Base-by-base conservation (phyloP, 2,888 invertebrate genomes). In the Acronicta psi region DNA sequence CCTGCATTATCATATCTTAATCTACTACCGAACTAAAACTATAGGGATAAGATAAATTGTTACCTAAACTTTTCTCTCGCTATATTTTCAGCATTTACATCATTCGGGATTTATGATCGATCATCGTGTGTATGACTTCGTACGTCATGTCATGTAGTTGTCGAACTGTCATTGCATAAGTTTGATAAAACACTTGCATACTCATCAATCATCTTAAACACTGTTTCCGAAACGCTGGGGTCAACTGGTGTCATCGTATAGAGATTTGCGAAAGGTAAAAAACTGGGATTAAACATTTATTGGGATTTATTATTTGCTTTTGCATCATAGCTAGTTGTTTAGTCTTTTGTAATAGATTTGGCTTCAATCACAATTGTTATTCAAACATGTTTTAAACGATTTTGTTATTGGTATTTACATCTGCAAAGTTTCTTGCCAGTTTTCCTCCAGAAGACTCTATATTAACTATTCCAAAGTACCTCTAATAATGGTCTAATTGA, bases 161-260 rank as follows among this genome's bases (percentile, higher is more conserved):
- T 79, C 80, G 70, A 83, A 77, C 74, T 69, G 74, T 79, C 76
- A 64, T 76, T 79, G 70, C 77, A 73, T 75, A 77, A 77, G 61
- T 73, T 66, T 51, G 60, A 79, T 72, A 75, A 69, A 37, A 25
- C 58, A 49, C 46, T 51, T 56, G 44, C 34, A 63, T 61, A 37
- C 37, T 73, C 73, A 84, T 84, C 81, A 58, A 80, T 84, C 82
- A 79, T 72, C 60, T 71, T 78, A 72, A 73, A 59, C 40, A 50
- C 43, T 31, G 43, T 66, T 67, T 53, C 45, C 60, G 31, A 60
- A 54, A 47, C 49, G 41, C 36, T 57, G 49, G 68, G 83, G 80
- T 83, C 81, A 81, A 54, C 46, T 43, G 43, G 34, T 64, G 59
- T 70, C 38, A 63, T 51, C 56, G 38, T 41, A 10, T 44, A 72